Percentiles rank a stretch among this genome's conserved stretches.
These are phyloP conservation scores for Macrotus californicus DNA, from an alignment of 2,113 vertebrate species.

Conservation along the genomic window DNA sequence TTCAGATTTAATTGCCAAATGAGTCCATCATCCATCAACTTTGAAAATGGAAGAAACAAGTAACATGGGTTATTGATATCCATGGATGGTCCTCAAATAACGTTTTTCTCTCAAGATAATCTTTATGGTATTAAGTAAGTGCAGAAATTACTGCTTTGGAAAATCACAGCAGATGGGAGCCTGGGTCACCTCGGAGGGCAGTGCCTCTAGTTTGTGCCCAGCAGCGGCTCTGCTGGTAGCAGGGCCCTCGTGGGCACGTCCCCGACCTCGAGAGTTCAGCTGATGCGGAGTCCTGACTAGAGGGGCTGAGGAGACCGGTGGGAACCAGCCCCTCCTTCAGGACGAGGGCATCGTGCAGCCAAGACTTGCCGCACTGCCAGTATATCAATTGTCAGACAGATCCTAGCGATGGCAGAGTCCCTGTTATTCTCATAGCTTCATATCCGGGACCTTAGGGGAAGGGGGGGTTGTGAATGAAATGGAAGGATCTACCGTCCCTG, in stretches of 20 bases:
- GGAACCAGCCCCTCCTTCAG: background rate
- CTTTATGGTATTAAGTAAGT: background rate
- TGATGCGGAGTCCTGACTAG: background rate
- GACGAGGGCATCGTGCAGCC: background rate
- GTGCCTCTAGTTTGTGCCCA: background rate
- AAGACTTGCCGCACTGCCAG: background rate
- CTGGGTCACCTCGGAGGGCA: background rate
- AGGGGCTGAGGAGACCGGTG: background rate
- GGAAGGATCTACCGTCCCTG: background rate
- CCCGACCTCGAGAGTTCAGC: background rate
- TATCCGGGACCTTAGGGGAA: background rate
- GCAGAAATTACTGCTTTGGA: background rate
- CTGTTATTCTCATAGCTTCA: background rate
- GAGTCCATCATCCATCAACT: background rate
- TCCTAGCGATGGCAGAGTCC: background rate
- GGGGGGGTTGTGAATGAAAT: background rate
- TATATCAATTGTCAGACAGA: background rate
- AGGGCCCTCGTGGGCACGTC: background rate
- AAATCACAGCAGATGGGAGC: background rate
- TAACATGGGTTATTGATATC: background rate
- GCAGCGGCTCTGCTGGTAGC: too few species aligned
- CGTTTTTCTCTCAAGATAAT: background rate
- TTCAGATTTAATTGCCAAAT: background rate
- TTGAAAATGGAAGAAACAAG: background rate
- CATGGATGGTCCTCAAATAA: background rate